Percentiles rank a stretch among this genome's conserved stretches.
Evolutionary conservation across 2,888 invertebrate species (phyloP).

Genomic region (Drosophila barbarae): DNA sequence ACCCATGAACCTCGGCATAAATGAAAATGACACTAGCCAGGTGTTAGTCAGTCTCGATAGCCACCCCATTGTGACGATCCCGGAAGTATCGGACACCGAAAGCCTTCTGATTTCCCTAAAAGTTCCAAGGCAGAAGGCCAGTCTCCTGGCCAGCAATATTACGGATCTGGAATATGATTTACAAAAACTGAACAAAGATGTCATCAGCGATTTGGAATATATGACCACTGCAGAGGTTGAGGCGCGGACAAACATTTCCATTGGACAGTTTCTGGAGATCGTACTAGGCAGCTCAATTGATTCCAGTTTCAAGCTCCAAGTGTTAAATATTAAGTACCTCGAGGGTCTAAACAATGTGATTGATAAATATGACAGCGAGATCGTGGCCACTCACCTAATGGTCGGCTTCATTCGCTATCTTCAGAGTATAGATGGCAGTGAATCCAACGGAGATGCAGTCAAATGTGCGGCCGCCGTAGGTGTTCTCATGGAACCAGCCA

Average conservation of each 20-base stretch:
- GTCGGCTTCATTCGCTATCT: not conserved
- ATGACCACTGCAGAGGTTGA: not conserved
- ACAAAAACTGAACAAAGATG: not conserved
- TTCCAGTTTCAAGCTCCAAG: not conserved
- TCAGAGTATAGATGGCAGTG: not conserved
- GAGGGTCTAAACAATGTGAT: not conserved
- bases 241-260: not conserved
- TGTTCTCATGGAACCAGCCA: not conserved
- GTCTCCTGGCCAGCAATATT: not conserved
- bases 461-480: not conserved
- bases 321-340: not conserved
- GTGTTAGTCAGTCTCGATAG: not conserved
- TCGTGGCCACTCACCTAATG: conserved; percentile 1
- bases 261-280: not conserved
- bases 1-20: not conserved
- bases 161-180: not conserved
- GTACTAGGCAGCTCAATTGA: not conserved
- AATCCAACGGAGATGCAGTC: not conserved
- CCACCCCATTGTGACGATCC: not conserved
- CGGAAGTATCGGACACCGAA: not conserved
- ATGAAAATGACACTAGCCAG: not conserved
- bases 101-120: not conserved
- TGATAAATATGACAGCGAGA: not conserved
- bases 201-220: too few relatives aligned
- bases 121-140: not conserved